Evolutionary conservation across 2,888 invertebrate genomes (phyloP).

Genomic region (Drosophila yooni): DNA sequence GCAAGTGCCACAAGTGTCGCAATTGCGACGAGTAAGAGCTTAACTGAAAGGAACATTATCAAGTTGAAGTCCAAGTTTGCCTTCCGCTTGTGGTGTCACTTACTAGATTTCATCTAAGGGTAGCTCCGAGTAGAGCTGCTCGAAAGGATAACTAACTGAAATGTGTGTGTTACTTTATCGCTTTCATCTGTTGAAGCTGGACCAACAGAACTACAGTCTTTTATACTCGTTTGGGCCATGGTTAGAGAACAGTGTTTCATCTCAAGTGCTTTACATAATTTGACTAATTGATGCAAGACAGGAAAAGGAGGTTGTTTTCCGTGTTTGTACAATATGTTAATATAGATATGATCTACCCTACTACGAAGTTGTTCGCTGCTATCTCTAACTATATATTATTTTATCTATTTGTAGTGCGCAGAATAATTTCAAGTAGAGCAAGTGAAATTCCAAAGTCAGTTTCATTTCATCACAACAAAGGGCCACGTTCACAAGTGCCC

Average conservation of each 20-base stretch:
- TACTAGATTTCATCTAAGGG: slow-evolving; percentile 59
- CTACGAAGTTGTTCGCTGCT: not conserved
- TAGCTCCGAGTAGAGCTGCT: slow-evolving; percentile 2
- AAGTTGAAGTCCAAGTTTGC: not conserved
- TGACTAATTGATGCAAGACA: slow-evolving; percentile 28
- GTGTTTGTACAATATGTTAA: slow-evolving; percentile 20
- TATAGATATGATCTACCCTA: not conserved
- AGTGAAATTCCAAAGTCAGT: not conserved
- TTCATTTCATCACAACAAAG: slow-evolving; percentile 13
- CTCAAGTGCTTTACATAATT: slow-evolving; percentile 39
- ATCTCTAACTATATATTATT: not conserved
- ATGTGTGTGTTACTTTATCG: slow-evolving; percentile 45
- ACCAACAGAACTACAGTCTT: slow-evolving; percentile 29
- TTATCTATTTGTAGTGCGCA: not conserved
- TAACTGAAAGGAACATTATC: slow-evolving; percentile 38
- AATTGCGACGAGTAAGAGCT: slow-evolving; percentile 41
- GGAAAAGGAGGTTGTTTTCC: slow-evolving; percentile 6
- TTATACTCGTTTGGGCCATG: slow-evolving; percentile 46
- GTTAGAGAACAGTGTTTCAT: not conserved
- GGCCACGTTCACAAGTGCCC: slow-evolving; percentile 29
- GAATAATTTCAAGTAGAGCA: not conserved
- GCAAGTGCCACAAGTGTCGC: slow-evolving; percentile 34
- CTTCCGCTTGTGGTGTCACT: slow-evolving; percentile 27
- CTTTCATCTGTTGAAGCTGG: slow-evolving; percentile 32
- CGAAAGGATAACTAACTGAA: slow-evolving; percentile 58